These are phyloP conservation scores for Syngnathus typhle DNA, from an alignment of 2,113 vertebrate species.

Conservation along the genomic window DNA sequence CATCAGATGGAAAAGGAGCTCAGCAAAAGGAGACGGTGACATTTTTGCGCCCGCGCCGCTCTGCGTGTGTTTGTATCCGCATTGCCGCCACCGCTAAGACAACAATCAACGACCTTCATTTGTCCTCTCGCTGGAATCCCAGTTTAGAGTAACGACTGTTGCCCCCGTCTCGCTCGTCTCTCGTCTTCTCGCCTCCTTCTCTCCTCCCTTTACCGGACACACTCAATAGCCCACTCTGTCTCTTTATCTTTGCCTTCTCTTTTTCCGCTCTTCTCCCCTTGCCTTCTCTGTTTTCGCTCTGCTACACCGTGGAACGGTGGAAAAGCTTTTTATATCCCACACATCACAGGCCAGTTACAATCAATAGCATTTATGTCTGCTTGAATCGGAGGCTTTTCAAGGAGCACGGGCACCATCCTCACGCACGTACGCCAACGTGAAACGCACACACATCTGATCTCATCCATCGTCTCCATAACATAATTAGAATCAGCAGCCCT, in stretches of 20 bases:
- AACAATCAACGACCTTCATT: conserved; percentile 60
- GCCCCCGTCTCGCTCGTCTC: conserved; percentile 28
- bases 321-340: conserved; percentile 71
- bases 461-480: conserved; percentile 68
- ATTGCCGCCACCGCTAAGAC: conserved; percentile 28
- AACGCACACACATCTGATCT: conserved; percentile 52
- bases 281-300: conserved; percentile 58
- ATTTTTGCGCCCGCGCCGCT: conserved; percentile 32
- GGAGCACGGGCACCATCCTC: conserved; percentile 38
- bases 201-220: conserved; percentile 53
- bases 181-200: conserved; percentile 38
- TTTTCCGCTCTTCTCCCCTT: conserved; percentile 30
- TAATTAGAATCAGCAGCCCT: conserved; percentile 69
- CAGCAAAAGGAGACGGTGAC: conserved; percentile 46
- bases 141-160: conserved; percentile 39
- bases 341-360: conserved; percentile 67
- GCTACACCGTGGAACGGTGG: conserved; percentile 58
- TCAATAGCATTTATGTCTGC: conserved; percentile 69
- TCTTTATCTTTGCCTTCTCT: conserved; percentile 46
- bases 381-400: conserved; percentile 52
- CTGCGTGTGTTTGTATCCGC: conserved; percentile 20
- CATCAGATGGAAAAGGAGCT: conserved; percentile 59
- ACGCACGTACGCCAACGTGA: conserved; percentile 17
- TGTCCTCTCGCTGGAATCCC: conserved; percentile 43
- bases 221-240: conserved; percentile 50